These are phyloP conservation scores for Oegoconia quadripuncta DNA, from an alignment of 2,888 invertebrate species.

Conservation along the genomic window DNA sequence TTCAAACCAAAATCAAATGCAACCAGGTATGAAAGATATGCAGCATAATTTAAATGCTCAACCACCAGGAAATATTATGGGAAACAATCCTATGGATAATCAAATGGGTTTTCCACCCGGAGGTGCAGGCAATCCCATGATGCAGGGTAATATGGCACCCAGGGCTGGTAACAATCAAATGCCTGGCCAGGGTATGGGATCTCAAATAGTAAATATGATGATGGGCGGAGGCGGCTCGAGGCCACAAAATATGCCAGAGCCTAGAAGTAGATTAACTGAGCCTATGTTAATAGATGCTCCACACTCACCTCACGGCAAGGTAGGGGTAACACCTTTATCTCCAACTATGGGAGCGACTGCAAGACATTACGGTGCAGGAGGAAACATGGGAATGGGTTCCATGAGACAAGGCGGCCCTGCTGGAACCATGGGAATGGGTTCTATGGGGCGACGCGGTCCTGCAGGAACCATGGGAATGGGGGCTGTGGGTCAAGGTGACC, in stretches of 20 bases:
- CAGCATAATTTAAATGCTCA: slow-evolving; percentile 59
- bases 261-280: slow-evolving; percentile 17
- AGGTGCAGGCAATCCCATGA: slow-evolving; percentile 10
- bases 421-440: slow-evolving; percentile 4
- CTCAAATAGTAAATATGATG: slow-evolving; percentile 58
- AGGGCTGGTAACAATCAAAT: slow-evolving; percentile 21
- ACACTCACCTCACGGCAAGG: slow-evolving; percentile 35
- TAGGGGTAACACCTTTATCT: slow-evolving; percentile 26
- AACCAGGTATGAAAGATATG: slow-evolving; percentile 62
- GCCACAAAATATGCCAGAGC: slow-evolving; percentile 17
- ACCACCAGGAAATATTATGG: slow-evolving; percentile 55
- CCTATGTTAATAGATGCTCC: slow-evolving; percentile 32
- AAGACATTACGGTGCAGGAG: background rate
- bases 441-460: slow-evolving; percentile 19
- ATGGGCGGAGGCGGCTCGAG: slow-evolving; percentile 27
- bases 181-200: slow-evolving; percentile 30
- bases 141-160: slow-evolving; percentile 9
- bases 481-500: slow-evolving; percentile 18
- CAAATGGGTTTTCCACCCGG: slow-evolving; percentile 42
- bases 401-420: no score
- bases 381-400: slow-evolving; percentile 5
- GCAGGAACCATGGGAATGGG: slow-evolving; percentile 4
- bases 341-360: background rate
- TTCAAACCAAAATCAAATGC: slow-evolving; percentile 59
- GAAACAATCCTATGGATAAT: slow-evolving; percentile 46